Percentiles rank a stretch among this genome's conserved stretches.
Evolutionary conservation across 2,113 vertebrate genomes (phyloP).

Genomic region (Hippocampus zosterae): DNA sequence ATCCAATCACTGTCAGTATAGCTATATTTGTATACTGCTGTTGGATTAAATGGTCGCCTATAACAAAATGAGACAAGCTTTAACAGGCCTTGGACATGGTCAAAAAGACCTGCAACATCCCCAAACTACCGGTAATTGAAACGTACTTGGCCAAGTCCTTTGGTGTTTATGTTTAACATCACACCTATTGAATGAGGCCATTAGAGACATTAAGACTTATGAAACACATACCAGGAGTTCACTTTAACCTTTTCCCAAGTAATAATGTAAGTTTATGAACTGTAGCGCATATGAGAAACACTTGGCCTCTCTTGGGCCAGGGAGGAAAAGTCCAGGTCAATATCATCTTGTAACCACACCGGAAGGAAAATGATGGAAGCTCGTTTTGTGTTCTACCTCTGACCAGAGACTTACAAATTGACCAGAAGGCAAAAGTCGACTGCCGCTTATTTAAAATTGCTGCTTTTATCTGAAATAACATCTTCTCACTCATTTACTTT

Average conservation of each 20-base stretch:
- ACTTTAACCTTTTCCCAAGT: slow-evolving; percentile 39
- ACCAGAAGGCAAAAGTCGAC: slow-evolving; percentile 16
- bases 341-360: slow-evolving; percentile 39
- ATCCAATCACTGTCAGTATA: not conserved
- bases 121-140: slow-evolving; percentile 8
- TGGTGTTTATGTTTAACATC: slow-evolving; percentile 44
- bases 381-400: slow-evolving; percentile 33
- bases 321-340: slow-evolving; percentile 54
- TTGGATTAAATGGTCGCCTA: not conserved
- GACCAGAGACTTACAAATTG: slow-evolving; percentile 18
- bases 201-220: slow-evolving; percentile 42
- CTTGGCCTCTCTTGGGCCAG: slow-evolving; percentile 46
- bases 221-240: slow-evolving; percentile 55
- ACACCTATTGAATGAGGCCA: slow-evolving; percentile 58
- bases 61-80: not conserved
- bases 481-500: slow-evolving; percentile 30
- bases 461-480: slow-evolving; percentile 22
- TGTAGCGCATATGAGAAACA: slow-evolving; percentile 42
- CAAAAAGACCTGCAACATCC: not conserved
- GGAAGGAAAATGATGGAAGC: slow-evolving; percentile 35
- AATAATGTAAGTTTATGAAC: slow-evolving; percentile 33
- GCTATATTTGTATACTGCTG: not conserved
- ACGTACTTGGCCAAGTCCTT: slow-evolving; percentile 19
- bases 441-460: slow-evolving; percentile 23
- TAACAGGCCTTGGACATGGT: slow-evolving; percentile 14